Evolutionary conservation across 2,888 invertebrate genomes (phyloP).

Genomic region (Thymelicus acteon): DNA sequence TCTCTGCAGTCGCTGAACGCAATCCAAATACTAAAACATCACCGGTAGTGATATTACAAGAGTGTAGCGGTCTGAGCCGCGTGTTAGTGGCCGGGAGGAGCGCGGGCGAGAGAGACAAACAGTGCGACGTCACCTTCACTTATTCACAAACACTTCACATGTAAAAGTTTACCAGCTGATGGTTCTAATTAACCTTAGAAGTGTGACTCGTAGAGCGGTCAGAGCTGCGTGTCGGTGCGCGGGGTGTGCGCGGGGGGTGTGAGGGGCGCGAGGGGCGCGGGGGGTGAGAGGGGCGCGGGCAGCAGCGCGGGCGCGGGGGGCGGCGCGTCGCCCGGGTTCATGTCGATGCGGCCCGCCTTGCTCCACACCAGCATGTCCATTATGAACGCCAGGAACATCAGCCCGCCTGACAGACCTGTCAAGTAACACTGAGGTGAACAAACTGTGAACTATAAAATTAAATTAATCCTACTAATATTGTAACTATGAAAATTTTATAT

Average conservation of each 20-base stretch:
- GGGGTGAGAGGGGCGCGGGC: slow-evolving; percentile 32
- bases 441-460: too few species aligned
- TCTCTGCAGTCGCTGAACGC: too few species aligned
- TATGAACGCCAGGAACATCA: slow-evolving; percentile 94
- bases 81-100: too few species aligned
- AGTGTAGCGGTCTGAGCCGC: too few species aligned
- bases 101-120: too few species aligned
- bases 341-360: slow-evolving; percentile 92
- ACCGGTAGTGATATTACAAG: too few species aligned
- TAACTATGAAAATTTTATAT: too few species aligned
- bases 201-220: slow-evolving; percentile 69
- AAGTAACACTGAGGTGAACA: slow-evolving; percentile 28
- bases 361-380: slow-evolving; percentile 96
- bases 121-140: too few species aligned
- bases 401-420: slow-evolving; percentile 92
- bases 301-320: slow-evolving; percentile 38
- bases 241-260: slow-evolving; percentile 38
- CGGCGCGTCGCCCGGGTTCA: slow-evolving; percentile 79
- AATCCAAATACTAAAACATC: too few species aligned
- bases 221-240: slow-evolving; percentile 68
- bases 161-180: too few species aligned
- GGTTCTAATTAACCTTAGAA: slow-evolving; percentile 43
- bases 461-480: too few species aligned
- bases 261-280: slow-evolving; percentile 39
- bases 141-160: too few species aligned